Base-by-base conservation (phyloP, 2,797 vertebrate genomes). In the Pseudomugil tenellus region DNA sequence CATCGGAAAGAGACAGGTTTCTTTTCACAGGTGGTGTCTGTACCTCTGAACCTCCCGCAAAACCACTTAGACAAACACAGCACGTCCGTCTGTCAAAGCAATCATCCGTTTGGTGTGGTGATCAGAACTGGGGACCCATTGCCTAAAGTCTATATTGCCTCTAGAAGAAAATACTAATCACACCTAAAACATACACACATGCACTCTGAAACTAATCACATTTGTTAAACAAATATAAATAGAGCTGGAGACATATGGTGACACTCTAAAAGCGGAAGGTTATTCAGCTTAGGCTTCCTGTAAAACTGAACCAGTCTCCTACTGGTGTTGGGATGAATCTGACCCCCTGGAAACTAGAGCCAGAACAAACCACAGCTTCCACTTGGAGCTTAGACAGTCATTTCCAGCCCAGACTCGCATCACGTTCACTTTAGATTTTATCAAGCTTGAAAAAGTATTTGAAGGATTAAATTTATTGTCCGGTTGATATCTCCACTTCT, bases 331-430 rank as follows among this genome's bases (percentile, higher is more conserved):
- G 53, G 29, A 74, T 75, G 57, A 90, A 85, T 83, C 63, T 39
- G 48, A 29, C 71, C 76, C 82, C 26, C 3, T 21, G 34, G 79
- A 91, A 90, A 91, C 77, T 37, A 53, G 58, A 88, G 87, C 82
- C 83, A 85, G 88, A 83, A 84, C 81, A 87, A 90, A 87, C 87
- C 84, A 70, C 72, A 77, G 75, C 80, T 87, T 87, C 83, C 80
- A 79, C 63, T 87, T 84, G 59, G 78, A 83, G 61, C 71, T 73
- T 9, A 21, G 67, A 53, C 10, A 17, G 49, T 69, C 51, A 56
- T 71, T 39, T 60, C 6, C 28, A 67, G 72, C 68, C 81, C 75
- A 90, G 63, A 83, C 64, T 65, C 63, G 70, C 76, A 79, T 66
- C n/a, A 57, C 41, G 58, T 58, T 41, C 77, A 53, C 81, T 77